These are phyloP conservation scores for Turritopsis dohrnii DNA, from an alignment of 30 jellyfish, hydroid and myxozoan genomes.

Conservation along the genomic window DNA sequence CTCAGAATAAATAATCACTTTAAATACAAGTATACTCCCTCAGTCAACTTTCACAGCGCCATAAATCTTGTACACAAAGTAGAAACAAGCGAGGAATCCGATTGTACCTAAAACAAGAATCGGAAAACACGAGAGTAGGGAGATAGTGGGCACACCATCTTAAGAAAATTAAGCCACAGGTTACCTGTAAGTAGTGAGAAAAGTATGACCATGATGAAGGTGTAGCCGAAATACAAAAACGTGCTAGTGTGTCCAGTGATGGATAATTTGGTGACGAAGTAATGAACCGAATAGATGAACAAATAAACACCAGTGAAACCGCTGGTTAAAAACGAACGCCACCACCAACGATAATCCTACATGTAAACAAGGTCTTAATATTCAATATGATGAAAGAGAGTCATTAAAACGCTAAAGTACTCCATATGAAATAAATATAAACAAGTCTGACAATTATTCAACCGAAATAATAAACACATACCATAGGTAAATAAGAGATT, in stretches of 20 bases:
- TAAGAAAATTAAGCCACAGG: too few relatives aligned
- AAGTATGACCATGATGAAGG: conserved; percentile 79
- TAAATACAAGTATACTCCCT: background rate
- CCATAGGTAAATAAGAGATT: background rate
- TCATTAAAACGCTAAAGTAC: too few relatives aligned
- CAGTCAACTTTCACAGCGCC: conserved; percentile 96
- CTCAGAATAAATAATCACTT: background rate
- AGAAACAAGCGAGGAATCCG: conserved; percentile 86
- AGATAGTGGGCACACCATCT: too few relatives aligned
- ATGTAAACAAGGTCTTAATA: too few relatives aligned
- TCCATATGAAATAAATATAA: background rate
- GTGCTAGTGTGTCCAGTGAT: conserved; percentile 88
- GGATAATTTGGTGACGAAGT: conserved; percentile 70
- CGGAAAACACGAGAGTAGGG: background rate
- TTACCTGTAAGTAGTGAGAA: conserved; percentile 80
- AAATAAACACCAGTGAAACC: conserved; percentile 89
- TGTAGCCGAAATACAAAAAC: conserved; percentile 88
- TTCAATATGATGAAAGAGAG: too few relatives aligned
- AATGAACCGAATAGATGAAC: conserved; percentile 75
- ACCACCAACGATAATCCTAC: conserved; percentile 98
- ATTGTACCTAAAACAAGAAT: conserved; percentile 65
- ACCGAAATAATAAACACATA: background rate
- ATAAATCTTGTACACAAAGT: conserved; percentile 79
- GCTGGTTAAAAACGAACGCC: conserved; percentile 92
- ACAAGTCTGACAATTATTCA: background rate